Percentiles rank a stretch among this genome's conserved stretches.
phyloP scores from a whole-genome alignment of 2,113 vertebrate genomes.

The Festucalex cinctus region DNA sequence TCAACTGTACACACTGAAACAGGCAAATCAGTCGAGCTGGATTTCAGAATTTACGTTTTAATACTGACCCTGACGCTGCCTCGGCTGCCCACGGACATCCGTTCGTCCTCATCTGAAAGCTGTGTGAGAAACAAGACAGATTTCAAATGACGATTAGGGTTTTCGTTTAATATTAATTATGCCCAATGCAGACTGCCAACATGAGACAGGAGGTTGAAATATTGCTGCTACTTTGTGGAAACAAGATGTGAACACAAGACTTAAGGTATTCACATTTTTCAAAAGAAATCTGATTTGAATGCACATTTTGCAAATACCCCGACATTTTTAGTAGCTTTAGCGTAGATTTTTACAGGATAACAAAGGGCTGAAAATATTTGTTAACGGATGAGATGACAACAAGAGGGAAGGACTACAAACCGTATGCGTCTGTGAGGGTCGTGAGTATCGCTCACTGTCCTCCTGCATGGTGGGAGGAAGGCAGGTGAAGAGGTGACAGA shows the following conservation, averaged over 20 bases:
- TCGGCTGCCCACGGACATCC: constrained; percentile 85
- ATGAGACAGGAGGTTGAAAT: background rate
- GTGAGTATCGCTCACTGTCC: constrained; percentile 91
- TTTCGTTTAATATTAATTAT: background rate
- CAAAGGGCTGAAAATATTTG: background rate
- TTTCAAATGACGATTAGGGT: constrained; percentile 28
- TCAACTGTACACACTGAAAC: background rate
- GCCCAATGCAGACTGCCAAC: background rate
- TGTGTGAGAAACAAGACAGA: constrained; percentile 64
- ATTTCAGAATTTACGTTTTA: background rate
- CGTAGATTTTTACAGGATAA: too few species aligned
- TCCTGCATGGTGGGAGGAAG: constrained; percentile 74
- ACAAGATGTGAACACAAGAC: background rate
- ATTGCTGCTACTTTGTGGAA: background rate
- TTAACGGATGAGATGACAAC: constrained; percentile 16
- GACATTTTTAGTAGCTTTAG: too few species aligned
- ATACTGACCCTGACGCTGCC: constrained; percentile 90
- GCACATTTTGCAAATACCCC: too few species aligned
- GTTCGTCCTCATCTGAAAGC: constrained; percentile 92
- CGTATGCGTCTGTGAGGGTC: constrained; percentile 80
- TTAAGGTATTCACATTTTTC: too few species aligned
- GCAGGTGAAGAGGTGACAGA: constrained; percentile 21
- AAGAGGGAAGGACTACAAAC: constrained; percentile 75
- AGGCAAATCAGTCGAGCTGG: background rate
- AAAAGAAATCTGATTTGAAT: too few species aligned